Evolutionary conservation across 2,113 vertebrate species (phyloP).

Genomic region (Urocolius indicus): DNA sequence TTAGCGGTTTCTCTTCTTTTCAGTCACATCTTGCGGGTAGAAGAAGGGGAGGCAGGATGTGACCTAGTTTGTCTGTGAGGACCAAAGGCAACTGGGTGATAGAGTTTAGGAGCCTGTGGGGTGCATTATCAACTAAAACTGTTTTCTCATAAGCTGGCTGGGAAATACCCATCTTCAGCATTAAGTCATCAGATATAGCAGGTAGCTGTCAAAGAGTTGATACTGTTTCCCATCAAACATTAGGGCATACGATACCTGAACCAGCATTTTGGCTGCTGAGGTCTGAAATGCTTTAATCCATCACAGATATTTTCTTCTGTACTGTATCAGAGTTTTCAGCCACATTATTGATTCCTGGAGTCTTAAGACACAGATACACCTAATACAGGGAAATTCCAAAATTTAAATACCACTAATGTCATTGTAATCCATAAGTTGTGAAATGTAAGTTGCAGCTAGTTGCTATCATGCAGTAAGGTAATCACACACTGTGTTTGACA

Average conservation of each 20-base stretch:
- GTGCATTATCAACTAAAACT: not conserved
- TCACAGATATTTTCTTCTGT: not conserved
- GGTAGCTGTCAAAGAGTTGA: not conserved
- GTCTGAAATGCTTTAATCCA: not conserved
- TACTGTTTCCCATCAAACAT: not conserved
- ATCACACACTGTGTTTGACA: accelerated
- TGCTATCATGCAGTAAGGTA: not conserved
- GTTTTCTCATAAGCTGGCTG: not conserved
- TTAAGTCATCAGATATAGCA: not conserved
- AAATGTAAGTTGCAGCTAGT: not conserved
- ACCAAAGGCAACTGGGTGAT: not conserved
- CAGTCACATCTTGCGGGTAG: not conserved
- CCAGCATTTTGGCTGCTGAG: not conserved
- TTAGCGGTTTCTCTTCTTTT: not conserved
- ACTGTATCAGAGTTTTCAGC: not conserved
- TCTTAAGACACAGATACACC: not conserved
- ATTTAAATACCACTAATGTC: not conserved
- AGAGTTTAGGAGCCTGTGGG: not conserved
- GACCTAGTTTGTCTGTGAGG: not conserved
- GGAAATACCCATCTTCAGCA: not conserved
- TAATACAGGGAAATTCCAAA: not conserved
- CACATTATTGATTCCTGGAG: not conserved
- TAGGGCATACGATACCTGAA: not conserved
- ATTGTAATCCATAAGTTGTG: not conserved
- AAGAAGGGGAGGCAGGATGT: not conserved